Evolutionary conservation across 2,113 vertebrate genomes (phyloP), one percentile per base, ranked within the genome.

Genomic region (Calyptomena viridis): DNA sequence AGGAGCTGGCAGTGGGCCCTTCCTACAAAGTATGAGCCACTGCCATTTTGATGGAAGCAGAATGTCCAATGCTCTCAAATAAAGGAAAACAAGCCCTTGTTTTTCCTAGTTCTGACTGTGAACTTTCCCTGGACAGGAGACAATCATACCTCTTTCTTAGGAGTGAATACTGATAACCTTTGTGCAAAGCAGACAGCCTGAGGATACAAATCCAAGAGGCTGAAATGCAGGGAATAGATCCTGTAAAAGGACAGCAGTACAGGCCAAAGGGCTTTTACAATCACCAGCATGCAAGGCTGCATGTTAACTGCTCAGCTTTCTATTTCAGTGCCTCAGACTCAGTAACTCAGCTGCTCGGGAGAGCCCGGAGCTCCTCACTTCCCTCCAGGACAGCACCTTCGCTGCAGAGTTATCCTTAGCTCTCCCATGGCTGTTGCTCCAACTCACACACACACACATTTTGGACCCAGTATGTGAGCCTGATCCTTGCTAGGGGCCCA

Each of bases 381-480:
- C 13, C 27, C 12, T 11, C 14, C 6, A 5, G 31, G 1, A 69
- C 1, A 5, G 8, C 12, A 69, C 52, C 16, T 82, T 40, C 11
- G 1, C 23, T 37, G 14, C 27, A 75, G 42, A 18, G 30, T 28
- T 50, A 46, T 14, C 39, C 20, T 72, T 62, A 69, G 40, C 12
- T 35, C 24, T 77, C 80, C 49, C 2, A 1, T 23, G 35, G 20
- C 25, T 68, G 8, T 50, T 53, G 25, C 44, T 49, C 42, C 9
- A 10, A 18, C 20, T 62, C 20, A 37, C 56, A 37, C 3, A 35
- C 5, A 35, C 4, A 19, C 8, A 9, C 0, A 25, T n/a, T 63
- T 82, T 21, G 28, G 23, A 50, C n/a, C 33, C 23, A 9, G 14
- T 30, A 40, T 19, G 3, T 33, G 39, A 92, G 39, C 23, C 52